Evolutionary conservation across 2,888 invertebrate species (phyloP), one percentile per base, ranked within the genome.

Genomic region (Lochmaea capreae): DNA sequence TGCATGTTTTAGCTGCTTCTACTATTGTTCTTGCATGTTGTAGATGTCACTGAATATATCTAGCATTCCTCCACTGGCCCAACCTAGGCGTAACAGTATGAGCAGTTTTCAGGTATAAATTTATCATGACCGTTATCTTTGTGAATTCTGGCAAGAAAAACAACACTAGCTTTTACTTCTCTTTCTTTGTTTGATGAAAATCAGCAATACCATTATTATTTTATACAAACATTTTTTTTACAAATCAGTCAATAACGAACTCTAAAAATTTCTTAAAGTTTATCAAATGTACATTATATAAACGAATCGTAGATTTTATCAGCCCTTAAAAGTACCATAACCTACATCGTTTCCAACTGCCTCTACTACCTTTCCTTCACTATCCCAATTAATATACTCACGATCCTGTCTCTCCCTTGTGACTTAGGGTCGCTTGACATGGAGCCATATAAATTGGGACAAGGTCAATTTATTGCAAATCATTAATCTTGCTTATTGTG

Each of bases 81-180:
- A 87, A 81, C 87, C 85, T 80, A 86, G 88, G 81, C 87, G 87
- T 83, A 87, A 87, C 86, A 88, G 88, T 87, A 87, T 87, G 87
- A 87, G 87, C 85, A 86, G 86, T 83, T 85, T 87, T 81, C 82
- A 85, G 85, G 85, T 85, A 84, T 77, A 79, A 74, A 71, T 69
- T 58, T 72, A 62, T 71, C 58, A 63, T 69, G 62, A 63, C n/a
- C 26, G 43, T 63, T 63, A 63, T 61, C 33, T 61, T n/a, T 49
- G 59, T 68, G 68, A 68, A 68, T 68, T 68, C 61, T 68, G 68
- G 68, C 68, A 68, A 68, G 68, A 61, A 26, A 52, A 68, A 62
- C 68, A 68, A 43, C 59, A 46, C 3, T 39, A 5, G 22, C 26
- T 67, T 49, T 49, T 26, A 49, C 16, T 59, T 59, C 12, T 61